phyloP scores from a whole-genome alignment of 2,797 vertebrate species.

The Pseudomugil tenellus region DNA sequence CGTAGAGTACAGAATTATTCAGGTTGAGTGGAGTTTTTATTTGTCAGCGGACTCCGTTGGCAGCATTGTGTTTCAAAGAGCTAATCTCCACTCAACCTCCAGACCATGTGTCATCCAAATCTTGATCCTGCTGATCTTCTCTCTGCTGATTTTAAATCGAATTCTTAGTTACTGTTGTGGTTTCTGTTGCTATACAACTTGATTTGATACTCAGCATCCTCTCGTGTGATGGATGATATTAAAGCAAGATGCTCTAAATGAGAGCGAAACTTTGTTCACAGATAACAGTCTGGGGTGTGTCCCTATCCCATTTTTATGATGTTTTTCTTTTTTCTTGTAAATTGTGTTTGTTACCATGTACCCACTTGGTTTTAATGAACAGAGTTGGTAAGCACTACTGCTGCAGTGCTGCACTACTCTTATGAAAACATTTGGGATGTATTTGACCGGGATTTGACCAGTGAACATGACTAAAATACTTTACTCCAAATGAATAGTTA shows the following conservation, averaged over 20 bases:
- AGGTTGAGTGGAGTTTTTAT: slow-evolving; percentile 1
- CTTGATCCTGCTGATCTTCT: slow-evolving; percentile 31
- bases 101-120: slow-evolving; percentile 25
- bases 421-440: background rate
- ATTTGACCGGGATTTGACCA: slow-evolving; percentile 1
- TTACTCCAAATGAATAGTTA: slow-evolving; percentile 4
- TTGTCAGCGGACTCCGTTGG: slow-evolving; percentile 1
- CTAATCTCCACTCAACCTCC: slow-evolving; percentile 4
- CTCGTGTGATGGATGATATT: background rate
- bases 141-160: background rate
- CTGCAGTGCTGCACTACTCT: background rate
- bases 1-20: slow-evolving; percentile 21
- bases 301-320: background rate
- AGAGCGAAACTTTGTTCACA: background rate
- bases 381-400: too few species aligned
- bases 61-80: background rate
- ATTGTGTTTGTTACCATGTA: background rate
- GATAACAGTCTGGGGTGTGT: background rate
- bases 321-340: background rate
- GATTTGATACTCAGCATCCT: slow-evolving; percentile 1
- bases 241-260: background rate
- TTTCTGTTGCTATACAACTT: slow-evolving; percentile 4
- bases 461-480: slow-evolving; percentile 6
- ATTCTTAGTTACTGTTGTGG: background rate
- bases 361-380: slow-evolving; percentile 6